These are phyloP conservation scores for Drosophila melanica DNA, from an alignment of 1,140 invertebrate species.

Conservation along the genomic window DNA sequence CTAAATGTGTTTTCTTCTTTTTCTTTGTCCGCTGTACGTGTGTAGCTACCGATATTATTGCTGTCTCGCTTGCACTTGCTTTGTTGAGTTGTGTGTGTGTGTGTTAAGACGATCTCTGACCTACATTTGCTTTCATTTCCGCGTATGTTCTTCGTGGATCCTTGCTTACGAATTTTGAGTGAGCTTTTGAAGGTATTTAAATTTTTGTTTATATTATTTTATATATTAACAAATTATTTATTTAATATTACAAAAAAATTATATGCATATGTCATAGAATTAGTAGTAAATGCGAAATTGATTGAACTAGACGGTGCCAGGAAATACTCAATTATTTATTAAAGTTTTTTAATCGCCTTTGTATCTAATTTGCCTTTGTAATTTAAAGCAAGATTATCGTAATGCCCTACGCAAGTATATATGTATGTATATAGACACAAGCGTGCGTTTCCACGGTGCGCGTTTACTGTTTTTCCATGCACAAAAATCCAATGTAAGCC, in stretches of 20 bases:
- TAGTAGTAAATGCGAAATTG: neutral
- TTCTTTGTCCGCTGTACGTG: constrained; percentile 9
- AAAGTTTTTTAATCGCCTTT: constrained; percentile 6
- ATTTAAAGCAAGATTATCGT: constrained; percentile 18
- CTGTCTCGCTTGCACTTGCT: constrained; percentile 15
- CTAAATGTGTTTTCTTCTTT: constrained; percentile 18
- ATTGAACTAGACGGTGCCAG: neutral
- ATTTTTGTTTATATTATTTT: too few relatives aligned
- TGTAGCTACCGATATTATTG: constrained; percentile 2
- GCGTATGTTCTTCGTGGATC: neutral
- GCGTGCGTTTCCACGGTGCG: neutral
- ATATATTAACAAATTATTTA: neutral
- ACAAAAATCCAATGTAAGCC: constrained; percentile 65
- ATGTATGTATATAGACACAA: neutral
- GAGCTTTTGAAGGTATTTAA: too few relatives aligned
- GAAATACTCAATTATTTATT: neutral
- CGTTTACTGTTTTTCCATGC: constrained; percentile 1
- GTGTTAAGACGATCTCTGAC: constrained; percentile 25
- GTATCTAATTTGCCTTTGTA: constrained; percentile 10
- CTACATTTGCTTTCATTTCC: constrained; percentile 27
- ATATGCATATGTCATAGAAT: too few relatives aligned
- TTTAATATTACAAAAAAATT: too few relatives aligned
- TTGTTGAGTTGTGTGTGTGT: neutral
- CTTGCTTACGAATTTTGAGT: too few relatives aligned
- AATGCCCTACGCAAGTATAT: neutral